phyloP scores from a whole-genome alignment of 1,140 invertebrate species.

The Phocides pigmalion region DNA sequence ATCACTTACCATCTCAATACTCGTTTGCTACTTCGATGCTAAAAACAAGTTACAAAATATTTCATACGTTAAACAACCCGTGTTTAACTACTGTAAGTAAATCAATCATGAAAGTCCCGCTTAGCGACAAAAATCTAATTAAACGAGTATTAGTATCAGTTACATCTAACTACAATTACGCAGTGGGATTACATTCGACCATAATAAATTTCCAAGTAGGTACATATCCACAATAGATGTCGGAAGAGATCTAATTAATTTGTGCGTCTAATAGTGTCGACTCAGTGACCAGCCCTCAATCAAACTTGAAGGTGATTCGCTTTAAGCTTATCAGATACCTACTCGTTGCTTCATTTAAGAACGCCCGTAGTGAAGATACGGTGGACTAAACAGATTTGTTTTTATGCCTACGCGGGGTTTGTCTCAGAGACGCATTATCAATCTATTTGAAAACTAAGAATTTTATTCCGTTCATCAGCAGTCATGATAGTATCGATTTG shows the following conservation, averaged over 20 bases:
- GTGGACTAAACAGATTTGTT: not conserved
- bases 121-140: slow-evolving; percentile 16
- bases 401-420: not conserved
- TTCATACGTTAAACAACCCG: not conserved
- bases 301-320: slow-evolving; percentile 66
- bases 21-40: too few relatives aligned
- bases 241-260: slow-evolving; percentile 66
- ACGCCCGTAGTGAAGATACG: slow-evolving; percentile 1
- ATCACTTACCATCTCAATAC: too few relatives aligned
- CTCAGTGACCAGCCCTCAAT: slow-evolving; percentile 67
- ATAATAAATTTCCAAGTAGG: slow-evolving; percentile 32
- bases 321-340: slow-evolving; percentile 66
- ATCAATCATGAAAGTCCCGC: not conserved
- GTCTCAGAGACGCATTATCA: slow-evolving; percentile 10
- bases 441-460: not conserved
- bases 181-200: slow-evolving; percentile 12
- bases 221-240: slow-evolving; percentile 29
- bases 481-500: too few relatives aligned
- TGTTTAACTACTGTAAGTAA: not conserved
- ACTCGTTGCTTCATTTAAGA: slow-evolving; percentile 54
- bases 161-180: slow-evolving; percentile 18
- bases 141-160: slow-evolving; percentile 14
- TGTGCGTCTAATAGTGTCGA: slow-evolving; percentile 54
- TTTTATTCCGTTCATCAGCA: too few relatives aligned
- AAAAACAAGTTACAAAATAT: too few relatives aligned